Evolutionary conservation across 2,797 vertebrate genomes (phyloP).

Genomic region (Megalops cyprinoides): DNA sequence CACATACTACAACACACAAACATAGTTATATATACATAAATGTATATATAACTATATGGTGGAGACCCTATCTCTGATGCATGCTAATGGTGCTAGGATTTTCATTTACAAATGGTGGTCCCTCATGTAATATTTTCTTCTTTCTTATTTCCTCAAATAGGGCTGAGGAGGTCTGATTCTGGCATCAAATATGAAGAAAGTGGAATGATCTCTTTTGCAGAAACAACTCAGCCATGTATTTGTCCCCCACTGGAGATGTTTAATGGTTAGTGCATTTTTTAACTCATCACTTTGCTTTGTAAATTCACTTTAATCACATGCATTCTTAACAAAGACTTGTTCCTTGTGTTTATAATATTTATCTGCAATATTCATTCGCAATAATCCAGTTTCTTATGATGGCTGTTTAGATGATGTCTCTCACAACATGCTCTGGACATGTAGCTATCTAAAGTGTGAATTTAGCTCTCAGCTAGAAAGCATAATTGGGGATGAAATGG

Average conservation of each 20-base stretch:
- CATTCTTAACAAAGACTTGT: neutral
- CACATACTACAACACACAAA: too few species aligned
- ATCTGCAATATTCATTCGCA: neutral
- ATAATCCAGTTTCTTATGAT: neutral
- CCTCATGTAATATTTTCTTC: too few species aligned
- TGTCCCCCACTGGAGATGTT: constrained; percentile 24
- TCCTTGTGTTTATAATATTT: neutral
- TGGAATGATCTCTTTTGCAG: constrained; percentile 5
- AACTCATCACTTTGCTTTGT: too few species aligned
- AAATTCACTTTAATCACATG: neutral
- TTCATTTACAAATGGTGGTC: too few species aligned
- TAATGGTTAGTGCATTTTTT: constrained; percentile 14
- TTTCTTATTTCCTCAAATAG: constrained; percentile 20
- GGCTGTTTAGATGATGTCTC: neutral
- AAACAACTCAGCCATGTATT: neutral
- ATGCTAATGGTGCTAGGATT: too few species aligned
- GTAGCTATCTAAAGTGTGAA: too few species aligned
- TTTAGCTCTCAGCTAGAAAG: too few species aligned
- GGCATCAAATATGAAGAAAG: constrained; percentile 9
- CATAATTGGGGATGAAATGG: too few species aligned
- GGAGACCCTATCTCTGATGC: too few species aligned
- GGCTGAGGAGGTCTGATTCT: constrained; percentile 16
- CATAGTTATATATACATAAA: too few species aligned
- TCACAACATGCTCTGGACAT: too few species aligned
- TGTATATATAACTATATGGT: too few species aligned